A percentile compares a stretch with the other conserved stretches of the same genome.
Evolutionary conservation across 1,140 invertebrate species (phyloP).

Genomic region (Cephus cinctus): DNA sequence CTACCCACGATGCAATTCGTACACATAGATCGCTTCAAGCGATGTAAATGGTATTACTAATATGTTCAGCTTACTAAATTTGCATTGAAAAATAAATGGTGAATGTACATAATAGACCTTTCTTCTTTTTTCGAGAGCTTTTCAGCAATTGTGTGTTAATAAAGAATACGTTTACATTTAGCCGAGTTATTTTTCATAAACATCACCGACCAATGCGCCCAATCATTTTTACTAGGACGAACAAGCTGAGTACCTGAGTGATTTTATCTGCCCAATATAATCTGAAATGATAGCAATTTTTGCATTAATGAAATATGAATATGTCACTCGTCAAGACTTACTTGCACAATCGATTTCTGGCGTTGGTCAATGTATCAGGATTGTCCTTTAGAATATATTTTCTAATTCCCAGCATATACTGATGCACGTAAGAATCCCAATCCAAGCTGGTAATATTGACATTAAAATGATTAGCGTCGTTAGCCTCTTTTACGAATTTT

Average conservation of each 20-base stretch:
- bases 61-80: too few species aligned
- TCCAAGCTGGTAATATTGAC: slow-evolving; percentile 62
- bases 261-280: slow-evolving; percentile 49
- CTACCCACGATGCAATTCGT: too few species aligned
- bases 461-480: slow-evolving; percentile 64
- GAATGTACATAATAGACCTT: too few species aligned
- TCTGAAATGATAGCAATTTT: slow-evolving; percentile 30
- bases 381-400: slow-evolving; percentile 78
- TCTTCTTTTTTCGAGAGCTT: too few species aligned
- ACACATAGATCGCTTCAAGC: too few species aligned
- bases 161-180: too few species aligned
- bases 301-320: not conserved
- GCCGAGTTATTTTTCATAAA: too few species aligned
- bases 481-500: slow-evolving; percentile 57
- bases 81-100: too few species aligned
- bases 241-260: slow-evolving; percentile 37
- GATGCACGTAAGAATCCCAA: slow-evolving; percentile 69
- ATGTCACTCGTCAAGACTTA: slow-evolving; percentile 39
- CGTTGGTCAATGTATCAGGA: slow-evolving; percentile 62
- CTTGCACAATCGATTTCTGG: slow-evolving; percentile 68
- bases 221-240: slow-evolving; percentile 39
- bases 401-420: slow-evolving; percentile 77
- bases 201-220: slow-evolving; percentile 34
- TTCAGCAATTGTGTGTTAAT: too few species aligned
- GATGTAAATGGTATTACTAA: too few species aligned